Evolutionary conservation across 2,888 invertebrate genomes (phyloP).

Genomic region (Trichopria drosophilae): DNA sequence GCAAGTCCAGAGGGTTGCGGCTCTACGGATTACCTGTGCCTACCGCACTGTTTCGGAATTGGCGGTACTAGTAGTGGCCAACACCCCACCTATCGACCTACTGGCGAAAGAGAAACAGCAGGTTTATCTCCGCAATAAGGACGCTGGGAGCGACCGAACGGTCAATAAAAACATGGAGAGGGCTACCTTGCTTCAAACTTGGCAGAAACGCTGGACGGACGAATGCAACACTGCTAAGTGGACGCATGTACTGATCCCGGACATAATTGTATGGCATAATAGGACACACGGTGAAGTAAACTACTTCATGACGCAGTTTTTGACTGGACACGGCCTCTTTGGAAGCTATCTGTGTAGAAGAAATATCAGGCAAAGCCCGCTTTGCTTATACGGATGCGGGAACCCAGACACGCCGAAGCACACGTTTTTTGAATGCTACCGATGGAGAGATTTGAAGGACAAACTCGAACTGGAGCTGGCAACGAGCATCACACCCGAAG

Average conservation of each 20-base stretch:
- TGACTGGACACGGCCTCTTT: constrained; percentile 7
- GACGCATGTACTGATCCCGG: constrained; percentile 11
- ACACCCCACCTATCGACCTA: background rate
- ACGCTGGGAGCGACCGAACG: background rate
- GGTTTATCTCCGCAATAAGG: background rate
- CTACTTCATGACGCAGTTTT: constrained; percentile 6
- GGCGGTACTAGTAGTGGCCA: constrained; percentile 2
- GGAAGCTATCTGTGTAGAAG: constrained; percentile 6
- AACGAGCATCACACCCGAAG: too few relatives aligned
- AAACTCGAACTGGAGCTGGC: too few relatives aligned
- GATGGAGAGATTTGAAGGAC: too few relatives aligned
- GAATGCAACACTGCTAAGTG: constrained; percentile 17
- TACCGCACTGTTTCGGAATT: background rate
- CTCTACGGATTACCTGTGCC: background rate
- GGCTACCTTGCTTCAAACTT: background rate
- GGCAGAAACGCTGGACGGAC: constrained; percentile 13
- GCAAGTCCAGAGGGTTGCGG: too few relatives aligned
- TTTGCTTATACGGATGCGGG: too few relatives aligned
- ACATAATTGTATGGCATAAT: background rate
- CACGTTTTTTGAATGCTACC: too few relatives aligned
- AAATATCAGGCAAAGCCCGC: too few relatives aligned
- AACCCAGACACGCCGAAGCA: too few relatives aligned
- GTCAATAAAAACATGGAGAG: background rate
- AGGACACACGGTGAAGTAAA: constrained; percentile 7
- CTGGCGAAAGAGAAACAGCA: background rate